Conservation (phyloP, 2,113 vertebrate species). For the Pionites leucogaster region DNA sequence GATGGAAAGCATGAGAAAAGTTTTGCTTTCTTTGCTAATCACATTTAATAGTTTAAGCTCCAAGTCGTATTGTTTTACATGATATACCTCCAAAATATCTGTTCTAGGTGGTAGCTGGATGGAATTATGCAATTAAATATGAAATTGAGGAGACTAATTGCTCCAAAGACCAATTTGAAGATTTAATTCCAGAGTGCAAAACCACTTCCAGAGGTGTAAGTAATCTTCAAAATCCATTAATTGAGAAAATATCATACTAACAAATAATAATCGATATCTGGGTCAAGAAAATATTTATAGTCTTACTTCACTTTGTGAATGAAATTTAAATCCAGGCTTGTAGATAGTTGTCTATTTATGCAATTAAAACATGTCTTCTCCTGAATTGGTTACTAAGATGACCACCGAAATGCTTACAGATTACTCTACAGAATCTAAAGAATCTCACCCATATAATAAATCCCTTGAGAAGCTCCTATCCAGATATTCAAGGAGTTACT, state of each 20-base stretch:
- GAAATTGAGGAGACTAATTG: slow-evolving; percentile 84
- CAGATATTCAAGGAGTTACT: background rate
- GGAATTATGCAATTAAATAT: slow-evolving; percentile 80
- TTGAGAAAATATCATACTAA: background rate
- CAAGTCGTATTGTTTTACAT: background rate
- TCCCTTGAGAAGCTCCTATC: background rate
- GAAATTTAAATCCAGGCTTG: background rate
- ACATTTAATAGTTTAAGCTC: background rate
- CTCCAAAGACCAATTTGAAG: slow-evolving; percentile 76
- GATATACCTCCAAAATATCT: background rate
- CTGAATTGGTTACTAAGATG: background rate
- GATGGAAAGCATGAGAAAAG: background rate
- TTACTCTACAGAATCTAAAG: background rate
- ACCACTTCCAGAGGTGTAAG: slow-evolving; percentile 73
- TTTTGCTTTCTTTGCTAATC: background rate
- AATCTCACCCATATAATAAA: background rate
- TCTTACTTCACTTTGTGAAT: background rate
- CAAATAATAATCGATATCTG: background rate
- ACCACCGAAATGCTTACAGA: background rate
- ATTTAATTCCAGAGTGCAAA: slow-evolving; percentile 77
- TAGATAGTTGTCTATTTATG: background rate
- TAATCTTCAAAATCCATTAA: background rate
- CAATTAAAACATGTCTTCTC: background rate
- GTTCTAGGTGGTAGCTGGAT: slow-evolving; percentile 84
- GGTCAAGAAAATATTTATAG: background rate